Percentiles rank a stretch among this genome's conserved stretches.
Conservation (phyloP, 2,888 invertebrate species). For the Lampropteryx suffumata region DNA sequence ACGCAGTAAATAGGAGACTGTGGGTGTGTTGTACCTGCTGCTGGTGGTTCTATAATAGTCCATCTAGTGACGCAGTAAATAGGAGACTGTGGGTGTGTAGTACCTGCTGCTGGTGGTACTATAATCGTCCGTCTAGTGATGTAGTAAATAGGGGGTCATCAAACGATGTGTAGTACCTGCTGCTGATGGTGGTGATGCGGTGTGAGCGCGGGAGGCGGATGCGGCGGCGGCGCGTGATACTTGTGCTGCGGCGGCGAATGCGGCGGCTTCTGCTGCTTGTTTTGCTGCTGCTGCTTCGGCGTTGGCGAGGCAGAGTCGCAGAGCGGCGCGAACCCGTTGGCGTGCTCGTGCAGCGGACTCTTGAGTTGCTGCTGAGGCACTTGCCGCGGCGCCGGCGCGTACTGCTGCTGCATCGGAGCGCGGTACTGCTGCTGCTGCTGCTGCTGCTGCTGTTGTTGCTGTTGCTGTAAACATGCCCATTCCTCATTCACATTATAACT, state of each 20-base stretch:
- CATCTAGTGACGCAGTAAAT: no score
- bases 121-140: no score
- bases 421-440: conserved; percentile 69
- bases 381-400: conserved; percentile 66
- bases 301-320: conserved; percentile 83
- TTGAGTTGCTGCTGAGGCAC: conserved; percentile 81
- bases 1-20: no score
- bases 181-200: conserved; percentile 72
- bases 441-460: neutral
- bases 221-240: conserved; percentile 71
- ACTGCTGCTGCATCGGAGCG: conserved; percentile 73
- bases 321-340: conserved; percentile 82
- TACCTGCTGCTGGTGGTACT: conserved; percentile 66
- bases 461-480: no score
- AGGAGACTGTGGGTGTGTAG: neutral
- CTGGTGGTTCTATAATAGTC: no score
- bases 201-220: conserved; percentile 63
- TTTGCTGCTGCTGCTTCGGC: conserved; percentile 58
- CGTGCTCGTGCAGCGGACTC: conserved; percentile 81
- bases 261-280: conserved; percentile 68
- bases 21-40: conserved; percentile 40
- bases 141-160: no score
- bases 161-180: no score
- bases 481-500: no score
- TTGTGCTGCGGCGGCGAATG: conserved; percentile 79